These are phyloP conservation scores for Alouatta caraya DNA, from an alignment of 2,797 vertebrate genomes.

Conservation along the genomic window DNA sequence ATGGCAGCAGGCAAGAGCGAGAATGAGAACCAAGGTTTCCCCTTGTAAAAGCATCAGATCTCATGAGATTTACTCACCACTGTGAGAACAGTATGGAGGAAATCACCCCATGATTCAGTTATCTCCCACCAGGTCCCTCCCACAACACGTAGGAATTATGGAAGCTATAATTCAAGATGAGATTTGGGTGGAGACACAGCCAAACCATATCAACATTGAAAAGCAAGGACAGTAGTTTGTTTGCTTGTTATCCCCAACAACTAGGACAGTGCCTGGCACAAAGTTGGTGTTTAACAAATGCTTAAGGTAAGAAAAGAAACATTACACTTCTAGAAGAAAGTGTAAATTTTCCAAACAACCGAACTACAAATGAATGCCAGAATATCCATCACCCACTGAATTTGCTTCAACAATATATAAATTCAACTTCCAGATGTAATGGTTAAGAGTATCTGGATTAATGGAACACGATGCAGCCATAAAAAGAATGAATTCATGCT, in stretches of 20 bases:
- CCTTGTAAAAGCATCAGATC: no score
- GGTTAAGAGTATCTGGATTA: neutral
- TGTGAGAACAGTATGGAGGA: neutral
- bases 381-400: neutral
- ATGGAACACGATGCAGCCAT: neutral
- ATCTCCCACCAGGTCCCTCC: neutral
- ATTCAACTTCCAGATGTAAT: neutral
- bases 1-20: neutral
- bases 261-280: neutral
- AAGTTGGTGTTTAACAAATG: neutral
- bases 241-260: neutral
- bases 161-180: neutral
- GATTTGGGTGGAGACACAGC: neutral
- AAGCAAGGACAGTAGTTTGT: neutral
- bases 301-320: constrained; percentile 25
- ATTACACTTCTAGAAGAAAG: neutral
- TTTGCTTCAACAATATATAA: constrained; percentile 12
- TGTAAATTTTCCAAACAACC: neutral
- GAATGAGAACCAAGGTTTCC: neutral
- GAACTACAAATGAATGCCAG: neutral
- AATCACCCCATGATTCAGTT: neutral
- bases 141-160: neutral
- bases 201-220: neutral
- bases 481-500: neutral
- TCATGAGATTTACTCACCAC: neutral